Evolutionary conservation across 2,113 vertebrate genomes (phyloP).

Genomic region (Calidris pygmaea): DNA sequence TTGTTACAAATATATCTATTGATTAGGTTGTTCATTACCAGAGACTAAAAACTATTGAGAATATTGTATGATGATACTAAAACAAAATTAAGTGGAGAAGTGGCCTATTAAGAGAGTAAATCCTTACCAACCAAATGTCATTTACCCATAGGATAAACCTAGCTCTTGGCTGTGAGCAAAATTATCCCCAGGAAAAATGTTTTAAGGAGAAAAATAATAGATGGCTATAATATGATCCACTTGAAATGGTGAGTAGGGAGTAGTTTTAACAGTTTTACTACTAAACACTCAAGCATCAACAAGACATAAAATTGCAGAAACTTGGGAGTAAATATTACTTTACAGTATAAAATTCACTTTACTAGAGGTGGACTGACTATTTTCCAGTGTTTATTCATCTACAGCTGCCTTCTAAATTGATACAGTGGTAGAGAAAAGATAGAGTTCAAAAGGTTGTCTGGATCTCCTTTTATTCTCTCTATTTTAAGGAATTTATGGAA

Average conservation of each 20-base stretch:
- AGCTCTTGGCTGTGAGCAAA: not conserved
- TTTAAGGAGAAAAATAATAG: not conserved
- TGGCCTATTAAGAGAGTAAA: not conserved
- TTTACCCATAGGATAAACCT: not conserved
- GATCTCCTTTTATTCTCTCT: not conserved
- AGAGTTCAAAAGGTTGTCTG: not conserved
- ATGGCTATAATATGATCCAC: not conserved
- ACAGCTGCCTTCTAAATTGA: not conserved
- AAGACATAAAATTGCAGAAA: not conserved
- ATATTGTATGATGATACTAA: not conserved
- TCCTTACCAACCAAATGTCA: not conserved
- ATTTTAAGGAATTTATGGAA: slow-evolving; percentile 13
- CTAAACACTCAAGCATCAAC: not conserved
- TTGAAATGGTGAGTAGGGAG: not conserved
- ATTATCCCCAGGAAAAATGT: not conserved
- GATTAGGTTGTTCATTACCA: not conserved
- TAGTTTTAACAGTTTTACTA: not conserved
- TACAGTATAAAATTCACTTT: not conserved
- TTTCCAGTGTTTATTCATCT: slow-evolving; percentile 15
- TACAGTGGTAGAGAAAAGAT: not conserved
- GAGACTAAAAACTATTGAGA: not conserved
- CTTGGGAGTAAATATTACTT: not conserved
- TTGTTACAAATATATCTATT: not conserved
- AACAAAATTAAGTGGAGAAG: not conserved
- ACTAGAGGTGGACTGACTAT: not conserved